Evolutionary conservation across 2,888 invertebrate genomes (phyloP).

Genomic region (Camptogramma bilineatum): DNA sequence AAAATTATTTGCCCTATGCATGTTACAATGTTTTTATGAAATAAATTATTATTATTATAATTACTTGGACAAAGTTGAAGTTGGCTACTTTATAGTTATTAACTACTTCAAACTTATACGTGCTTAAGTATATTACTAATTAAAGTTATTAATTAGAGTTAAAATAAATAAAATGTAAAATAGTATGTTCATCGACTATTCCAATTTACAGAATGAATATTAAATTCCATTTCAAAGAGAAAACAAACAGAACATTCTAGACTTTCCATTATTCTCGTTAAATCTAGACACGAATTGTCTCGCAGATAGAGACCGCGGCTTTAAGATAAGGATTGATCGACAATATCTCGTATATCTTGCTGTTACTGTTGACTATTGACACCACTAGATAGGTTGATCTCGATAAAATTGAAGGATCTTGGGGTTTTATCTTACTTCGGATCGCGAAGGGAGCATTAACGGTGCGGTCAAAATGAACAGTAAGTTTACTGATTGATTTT

Average conservation of each 20-base stretch:
- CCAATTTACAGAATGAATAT: neutral
- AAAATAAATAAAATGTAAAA: too few relatives aligned
- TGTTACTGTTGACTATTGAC: conserved; percentile 61
- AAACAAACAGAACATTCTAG: neutral
- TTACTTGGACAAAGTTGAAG: too few relatives aligned
- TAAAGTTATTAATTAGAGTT: too few relatives aligned
- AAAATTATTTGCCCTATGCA: too few relatives aligned
- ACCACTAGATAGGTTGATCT: conserved; percentile 60
- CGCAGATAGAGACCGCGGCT: conserved; percentile 28
- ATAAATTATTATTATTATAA: too few relatives aligned
- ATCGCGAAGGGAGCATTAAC: conserved; percentile 60
- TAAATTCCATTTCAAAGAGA: neutral
- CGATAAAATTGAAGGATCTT: conserved; percentile 75
- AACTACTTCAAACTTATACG: too few relatives aligned
- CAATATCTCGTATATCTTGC: conserved; percentile 67
- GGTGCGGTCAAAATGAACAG: conserved; percentile 74
- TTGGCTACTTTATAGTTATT: too few relatives aligned
- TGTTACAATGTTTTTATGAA: too few relatives aligned
- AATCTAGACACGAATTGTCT: conserved; percentile 13
- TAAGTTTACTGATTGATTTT: conserved; percentile 56
- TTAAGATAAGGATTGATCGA: conserved; percentile 68
- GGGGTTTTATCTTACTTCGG: conserved; percentile 60
- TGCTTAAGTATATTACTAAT: too few relatives aligned
- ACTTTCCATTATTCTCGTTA: neutral
- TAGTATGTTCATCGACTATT: too few relatives aligned